A percentile compares a stretch with the other conserved stretches of the same genome.
These are phyloP conservation scores for Cryptus viduatorius DNA, from an alignment of 2,888 invertebrate species.

Conservation along the genomic window DNA sequence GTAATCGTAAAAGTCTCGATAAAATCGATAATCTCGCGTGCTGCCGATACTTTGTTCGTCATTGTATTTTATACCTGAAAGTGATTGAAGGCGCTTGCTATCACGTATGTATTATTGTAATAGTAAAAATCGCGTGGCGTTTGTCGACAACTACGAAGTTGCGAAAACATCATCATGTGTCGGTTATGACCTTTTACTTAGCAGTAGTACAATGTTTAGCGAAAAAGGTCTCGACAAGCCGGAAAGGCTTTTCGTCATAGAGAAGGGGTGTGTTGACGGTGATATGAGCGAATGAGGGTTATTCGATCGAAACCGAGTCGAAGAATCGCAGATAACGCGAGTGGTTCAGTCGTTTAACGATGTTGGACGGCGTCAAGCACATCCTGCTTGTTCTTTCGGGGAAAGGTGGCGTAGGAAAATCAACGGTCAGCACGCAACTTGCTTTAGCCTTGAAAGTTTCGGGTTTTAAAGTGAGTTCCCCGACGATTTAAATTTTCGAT, in stretches of 20 bases:
- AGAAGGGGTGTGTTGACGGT: not conserved
- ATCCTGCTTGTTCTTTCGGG: constrained; percentile 97
- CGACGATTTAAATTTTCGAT: not conserved
- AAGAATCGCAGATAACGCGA: constrained; percentile 9
- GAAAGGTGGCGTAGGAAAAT: constrained; percentile 99
- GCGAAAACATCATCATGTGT: constrained; percentile 5
- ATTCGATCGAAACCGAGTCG: constrained; percentile 28
- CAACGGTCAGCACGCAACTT: constrained; percentile 97
- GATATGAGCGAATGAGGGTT: not conserved
- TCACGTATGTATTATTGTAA: constrained; percentile 5
- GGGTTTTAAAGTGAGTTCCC: constrained; percentile 90
- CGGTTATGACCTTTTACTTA: constrained; percentile 1
- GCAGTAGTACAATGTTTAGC: not conserved
- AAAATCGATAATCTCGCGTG: not conserved
- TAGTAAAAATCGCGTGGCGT: constrained; percentile 6
- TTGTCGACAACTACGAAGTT: not conserved
- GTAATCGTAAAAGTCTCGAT: not conserved
- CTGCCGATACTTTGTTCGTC: not conserved
- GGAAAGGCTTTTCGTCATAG: constrained; percentile 3
- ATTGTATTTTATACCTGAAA: not conserved
- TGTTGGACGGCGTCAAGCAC: constrained; percentile 93
- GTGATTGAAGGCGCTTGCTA: not conserved
- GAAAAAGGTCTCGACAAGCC: constrained; percentile 4
- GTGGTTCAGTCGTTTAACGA: constrained; percentile 78
- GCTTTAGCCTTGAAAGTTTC: constrained; percentile 93